Evolutionary conservation across 2,113 vertebrate species (phyloP).

Genomic region (Meleagris gallopavo): DNA sequence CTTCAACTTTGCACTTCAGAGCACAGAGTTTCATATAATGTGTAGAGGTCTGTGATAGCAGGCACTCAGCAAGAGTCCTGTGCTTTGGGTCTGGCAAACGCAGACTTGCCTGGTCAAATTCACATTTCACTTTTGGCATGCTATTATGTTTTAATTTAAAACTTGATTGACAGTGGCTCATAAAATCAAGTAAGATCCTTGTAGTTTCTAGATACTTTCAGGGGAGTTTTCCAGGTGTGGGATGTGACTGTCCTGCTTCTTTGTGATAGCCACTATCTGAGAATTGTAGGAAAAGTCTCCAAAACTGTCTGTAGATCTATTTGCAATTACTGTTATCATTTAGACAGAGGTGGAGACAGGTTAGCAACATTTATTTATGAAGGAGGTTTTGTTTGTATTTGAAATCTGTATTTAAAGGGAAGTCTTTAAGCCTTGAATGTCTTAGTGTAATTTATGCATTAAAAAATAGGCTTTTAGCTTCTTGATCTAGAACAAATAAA

Average conservation of each 20-base stretch:
- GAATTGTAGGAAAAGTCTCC: neutral
- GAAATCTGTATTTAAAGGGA: neutral
- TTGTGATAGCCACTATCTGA: neutral
- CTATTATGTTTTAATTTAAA: neutral
- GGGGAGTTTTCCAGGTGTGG: neutral
- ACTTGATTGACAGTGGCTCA: neutral
- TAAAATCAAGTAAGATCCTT: neutral
- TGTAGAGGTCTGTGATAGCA: neutral
- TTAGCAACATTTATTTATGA: neutral
- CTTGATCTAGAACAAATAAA: neutral
- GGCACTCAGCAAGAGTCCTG: neutral
- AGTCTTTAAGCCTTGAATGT: neutral
- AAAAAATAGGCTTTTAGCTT: neutral
- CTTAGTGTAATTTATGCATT: neutral
- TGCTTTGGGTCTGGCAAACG: neutral
- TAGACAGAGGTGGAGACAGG: neutral
- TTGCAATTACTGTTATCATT: neutral
- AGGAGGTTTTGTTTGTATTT: neutral
- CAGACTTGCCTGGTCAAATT: neutral
- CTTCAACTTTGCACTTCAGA: neutral
- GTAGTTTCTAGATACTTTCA: neutral
- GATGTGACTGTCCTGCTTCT: rapidly evolving
- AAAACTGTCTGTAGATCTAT: neutral
- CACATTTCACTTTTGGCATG: neutral
- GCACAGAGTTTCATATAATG: rapidly evolving